A percentile compares a stretch with the other conserved stretches of the same genome.
Evolutionary conservation across 2,113 vertebrate species (phyloP).

Genomic region (Macrotus californicus): DNA sequence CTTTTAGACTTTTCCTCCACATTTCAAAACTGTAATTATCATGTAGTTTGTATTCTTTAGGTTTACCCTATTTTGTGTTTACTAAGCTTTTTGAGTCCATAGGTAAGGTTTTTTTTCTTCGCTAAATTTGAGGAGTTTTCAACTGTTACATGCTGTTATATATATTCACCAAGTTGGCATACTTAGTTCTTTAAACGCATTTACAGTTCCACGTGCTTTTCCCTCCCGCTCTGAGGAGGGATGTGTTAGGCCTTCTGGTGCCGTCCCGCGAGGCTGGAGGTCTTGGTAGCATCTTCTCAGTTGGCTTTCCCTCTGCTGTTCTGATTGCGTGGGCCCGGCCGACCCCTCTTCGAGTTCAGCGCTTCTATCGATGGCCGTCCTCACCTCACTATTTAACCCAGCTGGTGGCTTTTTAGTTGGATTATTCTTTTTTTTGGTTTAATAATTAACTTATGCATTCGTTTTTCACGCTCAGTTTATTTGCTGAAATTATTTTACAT

Average conservation of each 20-base stretch:
- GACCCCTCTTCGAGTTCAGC: rapidly evolving
- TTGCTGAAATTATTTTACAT: neutral
- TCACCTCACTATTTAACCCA: neutral
- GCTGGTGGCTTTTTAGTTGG: neutral
- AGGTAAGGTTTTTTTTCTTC: no score
- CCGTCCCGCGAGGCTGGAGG: neutral
- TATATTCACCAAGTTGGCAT: no score
- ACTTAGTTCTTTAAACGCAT: neutral
- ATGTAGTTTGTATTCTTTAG: neutral
- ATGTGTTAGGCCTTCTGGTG: neutral
- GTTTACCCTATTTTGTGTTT: neutral
- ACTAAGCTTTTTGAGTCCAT: neutral
- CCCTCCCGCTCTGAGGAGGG: neutral
- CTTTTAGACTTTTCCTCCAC: neutral
- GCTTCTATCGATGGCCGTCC: no score
- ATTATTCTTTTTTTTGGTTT: neutral
- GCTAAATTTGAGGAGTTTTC: neutral
- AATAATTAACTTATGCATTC: no score
- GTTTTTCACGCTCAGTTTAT: neutral
- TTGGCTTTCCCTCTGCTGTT: neutral
- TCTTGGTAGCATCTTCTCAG: neutral
- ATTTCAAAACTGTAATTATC: neutral
- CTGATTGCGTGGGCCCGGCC: neutral
- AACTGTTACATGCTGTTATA: neutral
- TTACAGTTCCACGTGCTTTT: neutral